phyloP scores from a whole-genome alignment of 2,888 invertebrate genomes.

The Oscheius myriophilus region DNA sequence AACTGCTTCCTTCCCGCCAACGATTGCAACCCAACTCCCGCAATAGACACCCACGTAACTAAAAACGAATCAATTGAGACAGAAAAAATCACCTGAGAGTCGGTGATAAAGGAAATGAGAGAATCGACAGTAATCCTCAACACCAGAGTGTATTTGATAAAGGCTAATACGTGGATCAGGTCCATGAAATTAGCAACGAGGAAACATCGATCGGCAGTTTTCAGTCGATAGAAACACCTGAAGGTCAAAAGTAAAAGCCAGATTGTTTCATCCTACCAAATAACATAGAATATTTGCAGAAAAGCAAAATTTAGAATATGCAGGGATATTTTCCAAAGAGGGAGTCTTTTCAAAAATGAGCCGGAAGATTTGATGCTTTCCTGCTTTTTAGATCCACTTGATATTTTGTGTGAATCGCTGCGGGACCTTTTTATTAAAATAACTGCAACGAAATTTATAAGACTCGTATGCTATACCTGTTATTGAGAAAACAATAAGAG shows the following conservation, averaged over 20 bases:
- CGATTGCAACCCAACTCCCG: no score
- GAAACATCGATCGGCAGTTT: constrained; percentile 41
- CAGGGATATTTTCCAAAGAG: constrained; percentile 66
- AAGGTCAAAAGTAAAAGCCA: constrained; percentile 25
- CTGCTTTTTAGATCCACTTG: no score
- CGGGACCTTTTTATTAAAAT: constrained; percentile 48
- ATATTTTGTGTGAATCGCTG: constrained; percentile 15
- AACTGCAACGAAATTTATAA: background rate
- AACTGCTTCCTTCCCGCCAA: no score
- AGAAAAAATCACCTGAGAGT: constrained; percentile 55
- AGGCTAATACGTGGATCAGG: constrained; percentile 51
- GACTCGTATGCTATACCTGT: no score
- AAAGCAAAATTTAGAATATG: constrained; percentile 65
- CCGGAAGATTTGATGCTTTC: no score
- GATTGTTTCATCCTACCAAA: no score
- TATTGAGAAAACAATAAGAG: no score
- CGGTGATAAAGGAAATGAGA: constrained; percentile 62
- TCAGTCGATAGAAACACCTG: constrained; percentile 39
- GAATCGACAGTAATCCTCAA: constrained; percentile 63
- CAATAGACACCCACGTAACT: no score
- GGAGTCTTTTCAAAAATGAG: constrained; percentile 33
- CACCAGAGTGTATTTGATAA: constrained; percentile 49
- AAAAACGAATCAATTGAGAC: no score
- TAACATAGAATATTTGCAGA: constrained; percentile 60
- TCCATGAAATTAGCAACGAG: constrained; percentile 56